Base-by-base conservation (phyloP, 2,888 invertebrate genomes). In the Tetheella fluctuosa region DNA sequence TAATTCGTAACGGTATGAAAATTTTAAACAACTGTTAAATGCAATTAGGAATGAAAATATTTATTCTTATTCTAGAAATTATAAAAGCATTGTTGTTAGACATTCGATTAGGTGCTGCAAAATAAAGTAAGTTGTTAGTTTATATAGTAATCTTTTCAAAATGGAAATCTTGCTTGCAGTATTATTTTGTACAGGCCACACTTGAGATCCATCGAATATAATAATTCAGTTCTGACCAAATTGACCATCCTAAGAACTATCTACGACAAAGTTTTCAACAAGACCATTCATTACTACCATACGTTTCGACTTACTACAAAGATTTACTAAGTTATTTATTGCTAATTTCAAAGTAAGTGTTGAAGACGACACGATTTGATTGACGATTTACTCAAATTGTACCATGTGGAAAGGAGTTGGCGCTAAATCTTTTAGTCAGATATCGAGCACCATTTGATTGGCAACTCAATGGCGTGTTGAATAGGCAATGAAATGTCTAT, bases 31-130 rank as follows among this genome's bases (percentile, higher is more conserved):
- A 70, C 67, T 68, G 71, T 77, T 81, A 86, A 86, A 85, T 86
- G 86, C 84, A 75, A 71, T 69, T 71, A 78, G 86, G 86, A 86
- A 86, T 86, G 86, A 82, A 81, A 73, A 74, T 69, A 62, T 63
- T 58, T 71, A 76, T 64, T 63, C 57, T 63, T 65, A 73, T 53
- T 64, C 63, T 71, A 76, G 67, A 64, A 67, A 64, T 59, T 65
- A 59, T 65, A 71, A 62, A 60, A 59, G 63, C 59, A 59, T 62
- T 54, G 34, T 34, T 60, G 65, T 63, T 60, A 69, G 73, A 56
- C 62, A n/a, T 20, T 48, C 8, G 10, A 54, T 55, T 54, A 55
- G 34, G 34, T 17, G 8, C 48, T 48, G 48, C 15, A 48, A 20
- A n/a, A 48, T 48, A 48, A 7, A 20, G 20, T 42, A 42, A 39